A percentile compares a stretch with the other conserved stretches of the same genome.
phyloP scores from a whole-genome alignment of 2,113 vertebrate genomes.

The Balaeniceps rex region DNA sequence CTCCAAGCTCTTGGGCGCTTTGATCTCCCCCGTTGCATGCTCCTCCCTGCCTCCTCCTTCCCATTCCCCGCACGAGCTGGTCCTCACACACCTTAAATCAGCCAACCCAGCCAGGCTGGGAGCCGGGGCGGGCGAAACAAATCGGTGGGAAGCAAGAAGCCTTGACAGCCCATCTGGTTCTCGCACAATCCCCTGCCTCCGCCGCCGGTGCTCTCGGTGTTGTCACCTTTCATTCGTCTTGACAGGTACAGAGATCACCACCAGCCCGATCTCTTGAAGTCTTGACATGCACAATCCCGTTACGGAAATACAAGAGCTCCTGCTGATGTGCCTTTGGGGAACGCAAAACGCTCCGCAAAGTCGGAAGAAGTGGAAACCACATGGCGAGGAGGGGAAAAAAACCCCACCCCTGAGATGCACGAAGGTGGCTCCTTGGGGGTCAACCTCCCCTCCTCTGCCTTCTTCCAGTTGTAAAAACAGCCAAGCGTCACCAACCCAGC shows the following conservation, averaged over 20 bases:
- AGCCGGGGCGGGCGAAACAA: fast-evolving
- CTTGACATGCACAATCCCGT: background rate
- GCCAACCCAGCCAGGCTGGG: fast-evolving
- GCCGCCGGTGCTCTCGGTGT: fast-evolving
- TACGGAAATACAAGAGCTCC: background rate
- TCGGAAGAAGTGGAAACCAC: background rate
- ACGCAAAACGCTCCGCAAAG: background rate
- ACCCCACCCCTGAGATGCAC: background rate
- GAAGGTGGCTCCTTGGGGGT: background rate
- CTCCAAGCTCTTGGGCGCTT: background rate
- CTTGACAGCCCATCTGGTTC: background rate
- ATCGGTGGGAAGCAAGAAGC: background rate
- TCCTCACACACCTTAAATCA: background rate
- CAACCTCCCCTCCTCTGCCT: background rate
- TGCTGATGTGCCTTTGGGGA: background rate
- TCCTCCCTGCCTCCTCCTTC: background rate
- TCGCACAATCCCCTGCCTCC: fast-evolving
- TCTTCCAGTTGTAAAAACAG: background rate
- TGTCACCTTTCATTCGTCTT: slow-evolving; percentile 7
- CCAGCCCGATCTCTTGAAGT: background rate
- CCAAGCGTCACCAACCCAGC: background rate
- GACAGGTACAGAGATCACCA: background rate
- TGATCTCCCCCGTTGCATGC: background rate
- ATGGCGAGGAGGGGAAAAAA: background rate
- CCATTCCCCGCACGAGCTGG: fast-evolving